Evolutionary conservation across 2,888 invertebrate species (phyloP).

Genomic region (Cephus sareptanus): DNA sequence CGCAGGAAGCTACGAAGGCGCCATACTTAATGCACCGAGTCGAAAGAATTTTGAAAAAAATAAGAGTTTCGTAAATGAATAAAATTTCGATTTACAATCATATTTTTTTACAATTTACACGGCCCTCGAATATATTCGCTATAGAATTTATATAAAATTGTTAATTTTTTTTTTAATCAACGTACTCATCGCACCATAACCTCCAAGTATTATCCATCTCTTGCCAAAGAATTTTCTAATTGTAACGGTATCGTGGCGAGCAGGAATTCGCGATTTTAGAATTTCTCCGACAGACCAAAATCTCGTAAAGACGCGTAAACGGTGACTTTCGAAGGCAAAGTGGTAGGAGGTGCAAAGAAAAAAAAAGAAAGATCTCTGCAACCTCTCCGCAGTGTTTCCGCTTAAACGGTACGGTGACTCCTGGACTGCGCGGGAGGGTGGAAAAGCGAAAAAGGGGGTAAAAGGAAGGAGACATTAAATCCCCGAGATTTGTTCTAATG

Average conservation of each 20-base stretch:
- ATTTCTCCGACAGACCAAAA: background rate
- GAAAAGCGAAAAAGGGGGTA: conserved; percentile 11
- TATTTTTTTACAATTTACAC: background rate
- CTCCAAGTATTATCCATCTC: background rate
- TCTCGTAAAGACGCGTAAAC: background rate
- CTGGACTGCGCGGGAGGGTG: background rate
- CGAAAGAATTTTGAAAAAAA: background rate
- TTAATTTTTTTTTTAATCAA: background rate
- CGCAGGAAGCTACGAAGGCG: background rate
- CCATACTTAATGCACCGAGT: background rate
- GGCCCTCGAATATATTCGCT: too few relatives aligned
- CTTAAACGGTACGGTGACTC: background rate
- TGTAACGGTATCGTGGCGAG: background rate
- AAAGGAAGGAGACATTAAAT: conserved; percentile 58
- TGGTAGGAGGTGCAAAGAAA: background rate
- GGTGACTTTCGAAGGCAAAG: background rate
- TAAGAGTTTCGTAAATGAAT: background rate
- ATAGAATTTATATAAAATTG: too few relatives aligned
- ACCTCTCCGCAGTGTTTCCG: background rate
- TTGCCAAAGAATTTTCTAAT: background rate
- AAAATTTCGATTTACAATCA: background rate
- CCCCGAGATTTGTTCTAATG: conserved; percentile 64
- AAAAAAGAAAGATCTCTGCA: background rate
- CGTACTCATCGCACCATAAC: background rate
- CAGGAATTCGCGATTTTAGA: conserved; percentile 1